Base-by-base conservation (phyloP, 2,113 vertebrate species). In the Euleptes europaea region DNA sequence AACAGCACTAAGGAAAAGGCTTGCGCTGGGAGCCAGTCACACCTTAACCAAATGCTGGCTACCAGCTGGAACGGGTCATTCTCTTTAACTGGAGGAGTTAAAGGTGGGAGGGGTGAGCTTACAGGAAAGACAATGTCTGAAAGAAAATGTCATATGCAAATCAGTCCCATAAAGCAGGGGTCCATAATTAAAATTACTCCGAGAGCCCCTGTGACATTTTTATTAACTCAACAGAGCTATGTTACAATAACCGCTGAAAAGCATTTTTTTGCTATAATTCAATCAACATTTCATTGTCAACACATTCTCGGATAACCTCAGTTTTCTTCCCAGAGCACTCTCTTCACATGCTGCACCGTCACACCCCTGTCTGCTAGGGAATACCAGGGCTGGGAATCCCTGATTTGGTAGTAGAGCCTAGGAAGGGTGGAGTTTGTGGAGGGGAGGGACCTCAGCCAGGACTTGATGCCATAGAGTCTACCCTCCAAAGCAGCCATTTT, bases 11-110 rank as follows among this genome's bases (percentile, higher is more conserved):
- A 84, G 86, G 38, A 69, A 69, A 78, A 92, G 63, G 82, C 57
- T 83, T 93, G 83, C 33, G 2, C 83, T 84, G 60, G 54, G 75
- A 86, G 51, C 60, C 57, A 57, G 92, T 93, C 92, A 88, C 90
- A 88, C 84, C 90, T 92, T 86, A 80, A 84, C 71, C 82, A 91
- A 79, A 84, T 75, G n/a, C 70, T 77, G 87, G 86, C 90, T 69
- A 86, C 88, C 77, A 90, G 90, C 93, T 86, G 86, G 88, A 87
- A 92, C 87, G 80, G 74, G 74, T 83, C 38, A 13, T 88, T 40
- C 60, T 90, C 0, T 83, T 89, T 88, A 88, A 84, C 15, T 78
- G 44, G 89, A 87, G 75, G 42, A 83, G 28, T 0, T 0, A 4
- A 63, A 63, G 60, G 60, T 9, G 85, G 66, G 70, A 13, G 1